Conservation (phyloP, 2,888 invertebrate species). For the Seira sanloemensis region DNA sequence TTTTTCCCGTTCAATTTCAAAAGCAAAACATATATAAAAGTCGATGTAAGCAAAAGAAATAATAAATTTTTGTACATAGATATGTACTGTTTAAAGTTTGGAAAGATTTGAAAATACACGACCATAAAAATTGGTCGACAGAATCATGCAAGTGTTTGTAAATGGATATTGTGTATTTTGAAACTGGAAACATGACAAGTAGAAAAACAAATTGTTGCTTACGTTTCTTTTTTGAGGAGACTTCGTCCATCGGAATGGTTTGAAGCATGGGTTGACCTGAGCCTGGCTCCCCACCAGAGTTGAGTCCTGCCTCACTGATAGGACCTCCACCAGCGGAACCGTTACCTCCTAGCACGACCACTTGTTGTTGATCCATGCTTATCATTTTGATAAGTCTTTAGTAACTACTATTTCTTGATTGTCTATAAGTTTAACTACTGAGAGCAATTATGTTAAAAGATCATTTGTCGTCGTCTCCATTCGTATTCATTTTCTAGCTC, state of each 20-base stretch:
- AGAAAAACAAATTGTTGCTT: constrained; percentile 17
- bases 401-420: too few species aligned
- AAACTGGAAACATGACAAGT: background rate
- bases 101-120: background rate
- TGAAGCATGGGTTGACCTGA: constrained; percentile 52
- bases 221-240: constrained; percentile 51
- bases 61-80: background rate
- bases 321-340: constrained; percentile 14
- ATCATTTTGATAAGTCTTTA: constrained; percentile 51
- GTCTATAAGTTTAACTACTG: too few species aligned
- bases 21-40: constrained; percentile 22
- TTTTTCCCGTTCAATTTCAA: constrained; percentile 57
- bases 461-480: background rate
- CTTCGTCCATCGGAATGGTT: constrained; percentile 57
- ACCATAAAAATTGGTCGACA: background rate
- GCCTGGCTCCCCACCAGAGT: constrained; percentile 21
- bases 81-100: background rate
- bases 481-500: background rate
- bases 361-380: constrained; percentile 64
- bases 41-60: background rate
- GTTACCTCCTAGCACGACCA: constrained; percentile 47
- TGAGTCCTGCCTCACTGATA: constrained; percentile 32
- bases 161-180: background rate
- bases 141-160: too few species aligned
- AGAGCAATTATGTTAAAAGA: background rate